Base-by-base conservation (phyloP, 2,888 invertebrate species). In the Hetaerina titia region DNA sequence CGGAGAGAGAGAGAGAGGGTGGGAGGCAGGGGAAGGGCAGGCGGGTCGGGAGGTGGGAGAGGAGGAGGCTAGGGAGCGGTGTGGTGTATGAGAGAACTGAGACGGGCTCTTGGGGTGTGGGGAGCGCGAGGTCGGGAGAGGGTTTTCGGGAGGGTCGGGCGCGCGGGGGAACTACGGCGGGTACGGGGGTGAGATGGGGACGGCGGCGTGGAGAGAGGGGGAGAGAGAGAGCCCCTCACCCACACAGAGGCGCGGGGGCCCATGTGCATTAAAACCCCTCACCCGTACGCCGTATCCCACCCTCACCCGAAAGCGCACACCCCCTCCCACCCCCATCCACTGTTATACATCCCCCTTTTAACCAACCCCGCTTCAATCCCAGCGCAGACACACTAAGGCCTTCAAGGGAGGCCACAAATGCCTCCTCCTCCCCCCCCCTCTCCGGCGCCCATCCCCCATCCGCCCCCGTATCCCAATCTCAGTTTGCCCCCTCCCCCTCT, bases 201-300 rank as follows among this genome's bases (percentile, higher is more conserved):
- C 45, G 45, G 45, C 45, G 45, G 45, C 45, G 45, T 45, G 45
- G 45, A 45, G 45, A 45, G 45, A 45, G 89, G 56, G n/a, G 88
- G 17, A 25, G 90, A n/a, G 60, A 60, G 90, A 69, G 22, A 69
- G 63, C 19, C 31, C 63, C 63, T 90, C 90, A 90, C 90, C 60
- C 58, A 87, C 88, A 88, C 88, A 88, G 45, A 19, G 15, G 58
- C 89, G 69, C 69, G n/a, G 7, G 69, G 69, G 69, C 60, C 90
- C 90, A 31, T 63, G 90, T 90, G 90, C 90, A 90, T 90, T 90
- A 90, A 90, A 90, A 90, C 64, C 90, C 64, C 90, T 88, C 90
- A 90, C 60, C 63, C 90, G 63, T 4, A 5, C 90, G 57, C 31
- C 57, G 22, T 56, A 31, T 56, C 88, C 57, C 22, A 17, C 45